Evolutionary conservation across 2,888 invertebrate genomes (phyloP).

Genomic region (Cabera pusaria): DNA sequence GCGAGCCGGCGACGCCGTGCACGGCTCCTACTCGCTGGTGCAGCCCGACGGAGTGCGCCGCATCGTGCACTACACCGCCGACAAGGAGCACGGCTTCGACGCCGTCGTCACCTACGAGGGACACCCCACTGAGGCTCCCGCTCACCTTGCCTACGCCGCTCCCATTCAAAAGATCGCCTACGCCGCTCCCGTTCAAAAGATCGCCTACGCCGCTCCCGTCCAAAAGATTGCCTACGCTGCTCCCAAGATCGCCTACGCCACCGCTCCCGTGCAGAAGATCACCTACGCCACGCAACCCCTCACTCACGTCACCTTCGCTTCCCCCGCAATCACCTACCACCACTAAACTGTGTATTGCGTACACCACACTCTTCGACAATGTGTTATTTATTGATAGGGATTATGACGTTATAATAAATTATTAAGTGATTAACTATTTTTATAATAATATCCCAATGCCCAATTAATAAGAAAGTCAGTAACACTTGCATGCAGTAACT

Average conservation of each 20-base stretch:
- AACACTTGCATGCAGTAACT: too few species aligned
- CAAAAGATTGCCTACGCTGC: constrained; percentile 38
- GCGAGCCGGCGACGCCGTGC: constrained; percentile 68
- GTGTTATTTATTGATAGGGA: constrained; percentile 47
- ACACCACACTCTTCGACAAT: constrained; percentile 29
- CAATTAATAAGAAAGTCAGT: too few species aligned
- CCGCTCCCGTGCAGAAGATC: constrained; percentile 42
- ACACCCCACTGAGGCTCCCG: constrained; percentile 47
- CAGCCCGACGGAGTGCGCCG: constrained; percentile 74
- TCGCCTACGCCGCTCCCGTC: constrained; percentile 29
- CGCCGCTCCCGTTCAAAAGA: constrained; percentile 31
- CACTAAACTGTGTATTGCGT: constrained; percentile 46
- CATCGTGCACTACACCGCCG: constrained; percentile 73
- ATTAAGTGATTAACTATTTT: too few species aligned
- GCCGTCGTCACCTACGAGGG: constrained; percentile 74
- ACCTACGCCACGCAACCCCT: constrained; percentile 41
- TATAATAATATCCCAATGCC: too few species aligned
- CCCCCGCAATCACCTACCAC: constrained; percentile 66
- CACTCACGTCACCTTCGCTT: constrained; percentile 62
- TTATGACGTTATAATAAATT: constrained; percentile 39
- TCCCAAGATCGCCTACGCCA: constrained; percentile 41
- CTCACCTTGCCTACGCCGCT: constrained; percentile 40
- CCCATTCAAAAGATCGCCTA: constrained; percentile 25
- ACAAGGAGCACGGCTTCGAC: constrained; percentile 71
- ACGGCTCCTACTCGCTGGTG: constrained; percentile 73